These are phyloP conservation scores for Arctopsyche grandis DNA, from an alignment of 1,140 invertebrate species.

Conservation along the genomic window DNA sequence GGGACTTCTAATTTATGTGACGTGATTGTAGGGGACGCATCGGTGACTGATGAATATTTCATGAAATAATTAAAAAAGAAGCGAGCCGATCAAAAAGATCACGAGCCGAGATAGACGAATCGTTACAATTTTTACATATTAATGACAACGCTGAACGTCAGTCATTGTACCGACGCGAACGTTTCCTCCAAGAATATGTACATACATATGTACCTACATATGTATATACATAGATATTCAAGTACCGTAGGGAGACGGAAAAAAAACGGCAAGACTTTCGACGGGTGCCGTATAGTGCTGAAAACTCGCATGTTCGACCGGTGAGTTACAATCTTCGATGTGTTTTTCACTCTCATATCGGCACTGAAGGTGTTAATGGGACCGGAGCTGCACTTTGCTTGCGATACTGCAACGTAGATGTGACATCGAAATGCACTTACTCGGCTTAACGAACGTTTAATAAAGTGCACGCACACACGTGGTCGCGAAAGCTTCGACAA, in stretches of 20 bases:
- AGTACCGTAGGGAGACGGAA: no score
- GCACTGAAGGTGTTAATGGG: conserved; percentile 39
- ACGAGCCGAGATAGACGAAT: background rate
- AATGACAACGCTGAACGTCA: background rate
- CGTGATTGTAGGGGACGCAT: conserved; percentile 39
- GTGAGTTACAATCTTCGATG: conserved; percentile 28
- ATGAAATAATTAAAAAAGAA: conserved; percentile 43
- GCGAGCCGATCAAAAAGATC: conserved; percentile 36
- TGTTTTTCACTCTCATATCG: conserved; percentile 32
- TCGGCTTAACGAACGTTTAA: conserved; percentile 25
- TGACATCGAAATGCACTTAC: conserved; percentile 44
- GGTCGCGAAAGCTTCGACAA: background rate
- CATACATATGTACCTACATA: no score
- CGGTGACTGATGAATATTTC: conserved; percentile 48
- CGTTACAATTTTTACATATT: background rate
- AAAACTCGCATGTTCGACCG: conserved; percentile 18
- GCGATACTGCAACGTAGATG: conserved; percentile 29
- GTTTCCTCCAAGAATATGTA: background rate
- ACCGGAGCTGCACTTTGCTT: conserved; percentile 22
- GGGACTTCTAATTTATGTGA: conserved; percentile 31
- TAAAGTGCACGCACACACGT: background rate
- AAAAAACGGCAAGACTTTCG: conserved; percentile 3
- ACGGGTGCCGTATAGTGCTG: background rate
- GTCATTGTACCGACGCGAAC: background rate
- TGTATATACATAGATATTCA: no score